Percentiles rank a stretch among this genome's conserved stretches.
These are phyloP conservation scores for Netelia melanura DNA, from an alignment of 2,888 invertebrate species.

Conservation along the genomic window DNA sequence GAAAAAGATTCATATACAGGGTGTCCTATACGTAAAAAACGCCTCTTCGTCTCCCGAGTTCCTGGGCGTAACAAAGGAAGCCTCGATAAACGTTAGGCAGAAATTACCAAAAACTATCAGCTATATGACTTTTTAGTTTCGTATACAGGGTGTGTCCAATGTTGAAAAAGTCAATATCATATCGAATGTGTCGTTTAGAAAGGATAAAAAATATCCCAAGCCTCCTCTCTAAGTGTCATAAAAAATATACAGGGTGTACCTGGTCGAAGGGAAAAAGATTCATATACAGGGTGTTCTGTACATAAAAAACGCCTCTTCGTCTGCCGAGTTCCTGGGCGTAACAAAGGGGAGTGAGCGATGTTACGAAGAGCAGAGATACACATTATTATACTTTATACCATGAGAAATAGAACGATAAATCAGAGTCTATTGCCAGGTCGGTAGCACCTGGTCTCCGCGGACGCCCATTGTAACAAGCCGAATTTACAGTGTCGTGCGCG, in stretches of 20 bases:
- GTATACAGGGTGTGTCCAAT: no score
- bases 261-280: no score
- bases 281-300: no score
- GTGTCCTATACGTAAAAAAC: no score
- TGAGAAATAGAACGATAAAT: constrained; percentile 63
- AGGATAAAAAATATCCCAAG: no score
- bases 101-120: background rate
- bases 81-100: constrained; percentile 11
- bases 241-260: no score
- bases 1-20: no score
- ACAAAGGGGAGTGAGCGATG: constrained; percentile 61
- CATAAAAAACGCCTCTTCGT: no score
- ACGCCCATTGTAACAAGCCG: background rate
- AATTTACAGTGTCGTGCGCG: constrained; percentile 11
- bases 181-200: no score
- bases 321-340: background rate
- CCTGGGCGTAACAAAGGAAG: constrained; percentile 17
- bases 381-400: constrained; percentile 20
- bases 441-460: constrained; percentile 60
- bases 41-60: background rate
- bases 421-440: constrained; percentile 49
- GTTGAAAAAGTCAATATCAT: no score
- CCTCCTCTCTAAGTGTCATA: no score
- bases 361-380: constrained; percentile 23
- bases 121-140: no score